These are phyloP conservation scores for Cotesia congregata DNA, from an alignment of 2,888 invertebrate genomes.

Conservation along the genomic window DNA sequence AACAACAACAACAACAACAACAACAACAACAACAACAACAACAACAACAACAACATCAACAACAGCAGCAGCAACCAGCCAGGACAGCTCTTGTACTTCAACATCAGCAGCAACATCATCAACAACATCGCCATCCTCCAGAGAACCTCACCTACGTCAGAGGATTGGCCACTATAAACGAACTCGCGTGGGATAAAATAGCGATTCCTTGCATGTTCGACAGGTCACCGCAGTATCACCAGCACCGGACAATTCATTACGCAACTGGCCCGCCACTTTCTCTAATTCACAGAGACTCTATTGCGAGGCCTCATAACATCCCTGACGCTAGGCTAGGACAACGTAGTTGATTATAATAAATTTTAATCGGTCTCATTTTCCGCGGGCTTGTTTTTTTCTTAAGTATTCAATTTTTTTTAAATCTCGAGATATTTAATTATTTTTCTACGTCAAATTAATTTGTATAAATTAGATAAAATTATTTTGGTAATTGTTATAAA, in stretches of 20 bases:
- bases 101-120: conserved; percentile 47
- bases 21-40: conserved; percentile 50
- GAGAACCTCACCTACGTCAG: conserved; percentile 59
- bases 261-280: conserved; percentile 35
- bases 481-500: neutral
- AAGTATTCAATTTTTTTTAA: neutral
- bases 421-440: neutral
- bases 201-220: conserved; percentile 54
- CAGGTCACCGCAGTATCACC: conserved; percentile 44
- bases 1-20: too few species aligned
- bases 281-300: conserved; percentile 44
- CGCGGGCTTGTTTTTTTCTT: conserved; percentile 10
- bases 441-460: neutral
- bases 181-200: conserved; percentile 58
- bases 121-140: conserved; percentile 46
- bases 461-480: neutral
- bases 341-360: conserved; percentile 54
- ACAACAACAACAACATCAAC: conserved; percentile 41
- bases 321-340: conserved; percentile 48
- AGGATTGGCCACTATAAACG: conserved; percentile 57
- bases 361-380: conserved; percentile 36
- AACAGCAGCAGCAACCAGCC: conserved; percentile 33
- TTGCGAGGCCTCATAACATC: conserved; percentile 47
- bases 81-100: conserved; percentile 47
- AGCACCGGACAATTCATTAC: conserved; percentile 33